phyloP scores from a whole-genome alignment of 53 echinoderm and acorn worm genomes.

The Crossaster papposus region DNA sequence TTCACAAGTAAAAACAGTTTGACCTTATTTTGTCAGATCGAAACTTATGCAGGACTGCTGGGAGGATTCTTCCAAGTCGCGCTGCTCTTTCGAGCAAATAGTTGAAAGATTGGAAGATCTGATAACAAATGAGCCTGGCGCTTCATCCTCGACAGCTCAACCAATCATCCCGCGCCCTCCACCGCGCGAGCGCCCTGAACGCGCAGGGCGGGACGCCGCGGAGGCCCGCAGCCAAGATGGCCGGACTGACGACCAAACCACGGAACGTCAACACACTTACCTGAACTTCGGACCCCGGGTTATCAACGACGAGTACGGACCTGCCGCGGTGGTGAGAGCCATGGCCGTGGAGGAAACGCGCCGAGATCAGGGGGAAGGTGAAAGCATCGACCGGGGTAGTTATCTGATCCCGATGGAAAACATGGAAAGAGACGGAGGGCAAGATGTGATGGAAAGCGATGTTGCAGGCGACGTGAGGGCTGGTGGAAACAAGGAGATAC shows the following conservation, averaged over 20 bases:
- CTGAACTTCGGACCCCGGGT: too few species aligned
- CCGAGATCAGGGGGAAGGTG: neutral
- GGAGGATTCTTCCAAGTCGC: neutral
- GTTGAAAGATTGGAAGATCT: constrained; percentile 6
- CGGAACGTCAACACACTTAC: too few species aligned
- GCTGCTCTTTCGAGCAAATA: constrained; percentile 16
- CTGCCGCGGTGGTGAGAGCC: neutral
- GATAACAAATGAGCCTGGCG: neutral
- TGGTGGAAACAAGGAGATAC: neutral
- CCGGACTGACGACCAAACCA: too few species aligned
- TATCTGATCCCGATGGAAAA: neutral
- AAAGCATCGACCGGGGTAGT: neutral
- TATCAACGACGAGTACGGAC: neutral
- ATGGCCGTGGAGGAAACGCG: neutral
- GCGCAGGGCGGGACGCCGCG: too few species aligned
- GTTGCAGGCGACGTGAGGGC: neutral
- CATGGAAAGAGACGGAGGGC: neutral
- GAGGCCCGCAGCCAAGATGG: too few species aligned
- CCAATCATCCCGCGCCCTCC: neutral
- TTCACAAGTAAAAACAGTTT: neutral
- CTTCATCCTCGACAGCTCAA: neutral
- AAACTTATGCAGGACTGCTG: constrained; percentile 18
- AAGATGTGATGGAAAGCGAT: neutral
- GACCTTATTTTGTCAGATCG: neutral
- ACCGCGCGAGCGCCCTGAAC: too few species aligned